Conservation (phyloP, 1,140 invertebrate species). For the Macrobrachium rosenbergii region DNA sequence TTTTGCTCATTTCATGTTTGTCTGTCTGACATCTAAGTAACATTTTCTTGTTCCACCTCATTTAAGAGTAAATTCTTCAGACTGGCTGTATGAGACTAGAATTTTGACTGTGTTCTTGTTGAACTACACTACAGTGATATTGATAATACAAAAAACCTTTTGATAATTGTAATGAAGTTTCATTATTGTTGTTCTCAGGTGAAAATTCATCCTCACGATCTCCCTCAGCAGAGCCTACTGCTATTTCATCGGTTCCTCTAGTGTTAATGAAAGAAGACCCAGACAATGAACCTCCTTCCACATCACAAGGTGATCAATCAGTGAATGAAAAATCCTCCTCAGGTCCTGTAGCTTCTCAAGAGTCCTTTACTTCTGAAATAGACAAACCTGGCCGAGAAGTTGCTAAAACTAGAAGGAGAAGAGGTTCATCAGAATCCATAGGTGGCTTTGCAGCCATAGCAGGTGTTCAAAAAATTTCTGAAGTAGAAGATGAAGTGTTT, state of each 20-base stretch:
- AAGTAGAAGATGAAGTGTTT: neutral
- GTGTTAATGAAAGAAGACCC: constrained; percentile 53
- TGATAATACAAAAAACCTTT: neutral
- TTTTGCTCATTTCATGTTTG: no score
- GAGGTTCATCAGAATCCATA: constrained; percentile 27
- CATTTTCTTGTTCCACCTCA: no score
- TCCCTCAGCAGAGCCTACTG: constrained; percentile 44
- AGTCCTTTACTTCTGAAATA: neutral
- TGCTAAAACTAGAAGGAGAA: constrained; percentile 12
- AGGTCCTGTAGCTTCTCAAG: neutral
- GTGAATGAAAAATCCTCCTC: constrained; percentile 15
- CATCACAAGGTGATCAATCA: constrained; percentile 7
- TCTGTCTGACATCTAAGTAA: no score
- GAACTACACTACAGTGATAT: neutral
- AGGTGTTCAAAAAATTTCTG: constrained; percentile 33
- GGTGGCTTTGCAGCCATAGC: constrained; percentile 51
- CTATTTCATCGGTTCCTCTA: constrained; percentile 18
- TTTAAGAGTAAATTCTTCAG: no score
- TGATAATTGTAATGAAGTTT: neutral
- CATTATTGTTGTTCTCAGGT: constrained; percentile 14
- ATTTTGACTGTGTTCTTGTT: no score
- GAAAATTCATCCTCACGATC: constrained; percentile 40
- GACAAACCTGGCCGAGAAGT: neutral
- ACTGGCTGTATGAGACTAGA: no score
- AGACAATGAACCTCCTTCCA: constrained; percentile 1